phyloP scores from a whole-genome alignment of 2,888 invertebrate species.

The Stenolophus ochropezus region DNA sequence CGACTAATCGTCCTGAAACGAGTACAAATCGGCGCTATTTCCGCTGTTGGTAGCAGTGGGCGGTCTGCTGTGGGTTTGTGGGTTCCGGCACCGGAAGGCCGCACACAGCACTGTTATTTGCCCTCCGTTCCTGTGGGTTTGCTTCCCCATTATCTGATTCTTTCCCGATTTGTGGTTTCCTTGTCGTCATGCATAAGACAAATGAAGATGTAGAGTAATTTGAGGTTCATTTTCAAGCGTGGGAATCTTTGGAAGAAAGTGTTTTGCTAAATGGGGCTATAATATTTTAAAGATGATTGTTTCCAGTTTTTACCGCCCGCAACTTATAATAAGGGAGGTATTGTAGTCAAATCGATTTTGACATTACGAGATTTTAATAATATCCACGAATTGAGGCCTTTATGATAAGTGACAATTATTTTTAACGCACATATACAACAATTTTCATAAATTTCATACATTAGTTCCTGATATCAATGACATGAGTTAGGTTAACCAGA shows the following conservation, averaged over 20 bases:
- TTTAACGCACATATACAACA: too few species aligned
- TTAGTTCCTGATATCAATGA: too few species aligned
- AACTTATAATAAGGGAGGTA: too few species aligned
- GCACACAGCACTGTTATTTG: slow-evolving; percentile 32
- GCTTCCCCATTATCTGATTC: not conserved
- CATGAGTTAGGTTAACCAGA: too few species aligned
- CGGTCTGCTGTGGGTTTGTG: slow-evolving; percentile 44
- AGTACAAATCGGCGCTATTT: not conserved
- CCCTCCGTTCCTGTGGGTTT: not conserved
- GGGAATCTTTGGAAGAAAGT: not conserved
- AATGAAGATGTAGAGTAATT: slow-evolving; percentile 34
- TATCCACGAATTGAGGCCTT: too few species aligned
- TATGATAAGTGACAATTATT: too few species aligned
- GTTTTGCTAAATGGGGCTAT: not conserved
- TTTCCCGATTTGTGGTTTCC: slow-evolving; percentile 27
- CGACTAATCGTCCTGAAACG: not conserved
- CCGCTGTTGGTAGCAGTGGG: slow-evolving; percentile 21
- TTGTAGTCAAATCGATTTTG: too few species aligned
- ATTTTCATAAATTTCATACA: too few species aligned
- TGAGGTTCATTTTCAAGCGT: slow-evolving; percentile 6
- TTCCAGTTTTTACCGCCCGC: too few species aligned
- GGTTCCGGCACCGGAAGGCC: slow-evolving; percentile 48
- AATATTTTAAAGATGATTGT: not conserved
- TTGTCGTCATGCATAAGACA: slow-evolving; percentile 34
- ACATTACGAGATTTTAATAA: too few species aligned